Evolutionary conservation across 1,140 invertebrate species (phyloP), one percentile per base, ranked within the genome.

Genomic region (Caerostris extrusa): DNA sequence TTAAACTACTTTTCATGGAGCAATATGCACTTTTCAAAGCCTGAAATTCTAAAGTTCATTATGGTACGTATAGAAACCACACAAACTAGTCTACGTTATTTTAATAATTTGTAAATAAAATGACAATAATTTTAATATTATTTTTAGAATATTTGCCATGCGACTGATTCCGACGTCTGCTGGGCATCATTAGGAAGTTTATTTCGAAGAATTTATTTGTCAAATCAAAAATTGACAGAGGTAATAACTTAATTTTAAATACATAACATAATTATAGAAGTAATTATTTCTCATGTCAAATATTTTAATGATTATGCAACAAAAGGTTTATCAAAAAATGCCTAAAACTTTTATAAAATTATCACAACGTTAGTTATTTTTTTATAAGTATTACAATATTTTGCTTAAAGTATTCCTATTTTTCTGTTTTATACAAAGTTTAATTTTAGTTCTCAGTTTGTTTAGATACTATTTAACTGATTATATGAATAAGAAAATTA

Each of bases 1-100:
- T 71, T 94, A 5, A 82, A 91, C 17, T 88, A 91, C 12, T 94
- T 57, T 67, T 71, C 92, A 61, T 94, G 85, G 93, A 88, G 87
- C 10, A 91, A 94, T 55, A 92, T 91, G 61, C 77, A 94, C 60
- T 67, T 87, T 19, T n/a, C 81, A 82, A 94, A 94, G 3, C 83
- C 94, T 14, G 81, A 34, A 50, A 82, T 89, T 67, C 19, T 94
- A 14, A 69, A 86, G 14, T 71, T 85, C 5, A 61, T 94, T 57
- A 87, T 86, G 57, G 94, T 94, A 94, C 71, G 92, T 90, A 85
- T 77, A 53, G 3, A 34, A 34, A 34, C 34, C 34, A 34, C 34
- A 34, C 34, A n/a, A 17, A n/a, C 17, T 14, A 67, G 3, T 67
- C 14, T n/a, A 12, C 17, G 5, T 67, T 14, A 10, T 67, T 67